A percentile compares a stretch with the other conserved stretches of the same genome.
phyloP scores from a whole-genome alignment of 2,888 invertebrate genomes.

The Drosophila kuntzei region DNA sequence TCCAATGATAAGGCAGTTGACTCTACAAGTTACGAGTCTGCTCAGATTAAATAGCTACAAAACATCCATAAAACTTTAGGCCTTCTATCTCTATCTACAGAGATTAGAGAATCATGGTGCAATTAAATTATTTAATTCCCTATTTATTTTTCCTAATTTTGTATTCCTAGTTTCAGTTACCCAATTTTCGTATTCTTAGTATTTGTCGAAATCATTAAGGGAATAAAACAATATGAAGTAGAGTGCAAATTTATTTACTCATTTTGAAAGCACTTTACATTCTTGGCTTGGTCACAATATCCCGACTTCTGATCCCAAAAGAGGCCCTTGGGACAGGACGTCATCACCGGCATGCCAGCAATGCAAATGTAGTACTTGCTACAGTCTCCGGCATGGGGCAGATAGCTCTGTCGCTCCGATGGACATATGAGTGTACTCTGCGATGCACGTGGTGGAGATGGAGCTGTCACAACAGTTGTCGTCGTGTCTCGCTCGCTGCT shows the following conservation, averaged over 20 bases:
- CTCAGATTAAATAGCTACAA: constrained; percentile 12
- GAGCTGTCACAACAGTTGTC: constrained; percentile 25
- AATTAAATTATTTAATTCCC: constrained; percentile 13
- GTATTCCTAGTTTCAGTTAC: neutral
- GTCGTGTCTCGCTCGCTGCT: constrained; percentile 24
- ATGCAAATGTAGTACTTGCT: constrained; percentile 84
- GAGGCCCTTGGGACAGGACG: constrained; percentile 81
- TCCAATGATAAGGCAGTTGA: constrained; percentile 36
- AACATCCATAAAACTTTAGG: neutral
- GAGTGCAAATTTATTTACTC: constrained; percentile 42
- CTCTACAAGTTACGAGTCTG: constrained; percentile 3
- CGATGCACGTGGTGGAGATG: constrained; percentile 43
- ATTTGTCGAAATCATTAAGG: neutral
- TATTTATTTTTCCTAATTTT: no score
- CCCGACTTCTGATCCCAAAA: constrained; percentile 79
- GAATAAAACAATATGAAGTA: neutral
- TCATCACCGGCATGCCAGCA: constrained; percentile 78
- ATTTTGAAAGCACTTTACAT: constrained; percentile 69
- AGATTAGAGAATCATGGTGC: constrained; percentile 18
- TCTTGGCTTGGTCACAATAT: constrained; percentile 72
- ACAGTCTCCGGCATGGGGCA: constrained; percentile 80
- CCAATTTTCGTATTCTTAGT: neutral
- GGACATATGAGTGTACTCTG: constrained; percentile 67
- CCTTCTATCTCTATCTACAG: constrained; percentile 1
- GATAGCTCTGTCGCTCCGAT: constrained; percentile 70